Percentiles rank a stretch among this genome's conserved stretches.
phyloP scores from a whole-genome alignment of 2,888 invertebrate species.

The Pollenia labialis region DNA sequence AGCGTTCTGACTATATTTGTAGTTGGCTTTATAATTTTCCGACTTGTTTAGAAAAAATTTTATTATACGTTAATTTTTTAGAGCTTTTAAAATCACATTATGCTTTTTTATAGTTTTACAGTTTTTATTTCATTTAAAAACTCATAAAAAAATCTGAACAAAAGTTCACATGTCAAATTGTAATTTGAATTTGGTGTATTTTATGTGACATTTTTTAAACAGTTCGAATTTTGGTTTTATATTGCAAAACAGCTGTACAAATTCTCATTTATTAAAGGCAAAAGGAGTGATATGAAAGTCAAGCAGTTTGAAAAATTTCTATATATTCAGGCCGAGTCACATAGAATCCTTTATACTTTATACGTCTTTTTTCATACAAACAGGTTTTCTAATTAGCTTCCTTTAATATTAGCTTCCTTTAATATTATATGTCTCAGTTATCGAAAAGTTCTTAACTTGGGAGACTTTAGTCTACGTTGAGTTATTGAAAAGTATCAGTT shows the following conservation, averaged over 20 bases:
- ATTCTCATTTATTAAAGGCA: not conserved
- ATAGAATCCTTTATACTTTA: too few relatives aligned
- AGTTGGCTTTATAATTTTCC: not conserved
- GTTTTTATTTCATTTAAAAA: not conserved
- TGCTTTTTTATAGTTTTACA: not conserved
- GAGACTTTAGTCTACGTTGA: too few relatives aligned
- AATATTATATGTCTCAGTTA: too few relatives aligned
- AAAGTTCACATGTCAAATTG: constrained; percentile 32
- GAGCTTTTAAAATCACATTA: constrained; percentile 23
- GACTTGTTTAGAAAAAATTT: not conserved
- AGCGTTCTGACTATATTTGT: not conserved
- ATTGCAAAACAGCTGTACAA: not conserved
- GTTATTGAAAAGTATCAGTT: too few relatives aligned
- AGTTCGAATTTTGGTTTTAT: constrained; percentile 6
- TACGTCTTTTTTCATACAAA: too few relatives aligned
- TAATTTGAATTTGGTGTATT: constrained; percentile 33
- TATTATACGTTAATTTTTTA: not conserved
- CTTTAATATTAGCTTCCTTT: too few relatives aligned
- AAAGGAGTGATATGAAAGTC: too few relatives aligned
- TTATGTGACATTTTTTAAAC: not conserved
- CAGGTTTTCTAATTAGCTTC: too few relatives aligned
- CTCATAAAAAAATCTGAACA: constrained; percentile 21
- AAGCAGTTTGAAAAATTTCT: too few relatives aligned
- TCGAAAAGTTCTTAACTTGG: too few relatives aligned
- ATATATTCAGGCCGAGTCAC: too few relatives aligned